Base-by-base conservation (phyloP, 2,888 invertebrate species). In the Eupithecia insigniata region DNA sequence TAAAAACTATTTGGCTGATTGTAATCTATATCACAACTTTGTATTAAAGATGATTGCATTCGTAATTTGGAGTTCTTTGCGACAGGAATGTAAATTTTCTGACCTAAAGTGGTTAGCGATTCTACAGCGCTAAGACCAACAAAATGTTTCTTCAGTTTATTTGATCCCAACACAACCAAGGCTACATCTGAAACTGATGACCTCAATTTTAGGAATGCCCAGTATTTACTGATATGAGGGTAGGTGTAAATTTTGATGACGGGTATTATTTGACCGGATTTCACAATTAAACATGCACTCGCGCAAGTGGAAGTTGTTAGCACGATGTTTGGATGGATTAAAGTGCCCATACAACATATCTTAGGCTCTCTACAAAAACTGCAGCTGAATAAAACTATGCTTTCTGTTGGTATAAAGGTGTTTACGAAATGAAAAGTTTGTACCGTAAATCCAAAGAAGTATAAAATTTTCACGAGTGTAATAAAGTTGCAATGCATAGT, bases 271-370 rank as follows among this genome's bases (percentile, higher is more conserved):
- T 68, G 69, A 16, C 69, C 74, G 10, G 55, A 72, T 65, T 73
- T 78, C 10, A 58, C 34, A 4, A 87, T 80, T 61, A 84, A 74
- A 79, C 90, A 91, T 3, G 80, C 80, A 73, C 80, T 69, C n/a
- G 89, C 89, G 72, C 92, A 91, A 71, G 75, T 81, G 3, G 84
- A 80, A 0, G 89, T 88, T 14, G 90, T 88, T 60, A 91, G 65
- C 8, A 87, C 79, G 46, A 86, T 78, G 64, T 84, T 83, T 0
- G 83, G 80, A 39, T 81, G 78, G 70, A 91, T 80, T 30, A 84
- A 78, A 18, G 86, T 86, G 8, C 89, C 91, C 28, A 88, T 67
- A 70, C 90, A 91, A 76, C 85, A 85, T 61, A 79, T 79, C 3
- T 78, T 71, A 0, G 78, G 55, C 26, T 77, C 71, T 10, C 12